These are phyloP conservation scores for Doris montereyensis DNA, from an alignment of 2,888 invertebrate genomes.

Conservation along the genomic window DNA sequence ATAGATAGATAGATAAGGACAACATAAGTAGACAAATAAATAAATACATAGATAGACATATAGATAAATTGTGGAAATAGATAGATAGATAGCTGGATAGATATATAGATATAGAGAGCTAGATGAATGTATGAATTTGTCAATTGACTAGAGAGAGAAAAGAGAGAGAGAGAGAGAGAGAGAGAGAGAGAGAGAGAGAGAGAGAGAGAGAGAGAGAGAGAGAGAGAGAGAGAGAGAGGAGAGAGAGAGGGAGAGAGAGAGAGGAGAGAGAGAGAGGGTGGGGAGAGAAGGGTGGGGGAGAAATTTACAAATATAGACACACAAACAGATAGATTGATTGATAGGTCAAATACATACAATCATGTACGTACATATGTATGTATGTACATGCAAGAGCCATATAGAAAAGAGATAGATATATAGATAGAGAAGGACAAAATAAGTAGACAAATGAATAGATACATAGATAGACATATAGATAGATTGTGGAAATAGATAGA, in stretches of 20 bases:
- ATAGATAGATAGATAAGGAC: no score
- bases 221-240: conserved; percentile 13
- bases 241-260: not conserved
- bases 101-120: no score
- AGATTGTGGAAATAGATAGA: not conserved
- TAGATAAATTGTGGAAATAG: no score
- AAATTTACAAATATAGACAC: not conserved
- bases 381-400: no score
- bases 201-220: conserved; percentile 3
- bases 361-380: no score
- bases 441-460: no score
- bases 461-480: not conserved
- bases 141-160: not conserved
- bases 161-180: not conserved
- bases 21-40: no score
- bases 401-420: not conserved
- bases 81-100: no score
- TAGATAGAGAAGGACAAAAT: no score
- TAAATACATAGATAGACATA: no score
- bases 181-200: not conserved
- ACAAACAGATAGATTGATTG: not conserved
- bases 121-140: no score
- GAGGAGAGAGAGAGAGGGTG: not conserved
- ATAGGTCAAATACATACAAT: no score
- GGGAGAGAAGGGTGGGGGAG: not conserved